phyloP scores from a whole-genome alignment of 2,113 vertebrate genomes.

The Prunella fulvescens region DNA sequence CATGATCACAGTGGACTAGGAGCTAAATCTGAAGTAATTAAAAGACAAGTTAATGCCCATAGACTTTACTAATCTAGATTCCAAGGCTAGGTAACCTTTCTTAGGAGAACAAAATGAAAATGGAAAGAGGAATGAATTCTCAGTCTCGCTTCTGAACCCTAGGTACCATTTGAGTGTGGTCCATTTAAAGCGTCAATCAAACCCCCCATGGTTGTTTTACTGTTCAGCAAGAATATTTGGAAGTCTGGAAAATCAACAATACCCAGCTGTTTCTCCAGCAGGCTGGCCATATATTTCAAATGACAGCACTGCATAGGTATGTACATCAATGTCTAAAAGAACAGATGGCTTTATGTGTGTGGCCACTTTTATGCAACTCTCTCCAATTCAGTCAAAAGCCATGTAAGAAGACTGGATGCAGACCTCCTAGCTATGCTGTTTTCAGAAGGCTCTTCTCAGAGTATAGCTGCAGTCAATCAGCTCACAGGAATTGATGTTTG shows the following conservation, averaged over 20 bases:
- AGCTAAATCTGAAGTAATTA: not conserved
- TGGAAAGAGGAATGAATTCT: not conserved
- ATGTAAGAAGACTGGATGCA: not conserved
- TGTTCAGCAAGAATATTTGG: constrained; percentile 13
- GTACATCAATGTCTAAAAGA: not conserved
- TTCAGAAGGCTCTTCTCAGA: not conserved
- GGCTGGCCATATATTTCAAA: not conserved
- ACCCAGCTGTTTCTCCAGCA: constrained; percentile 31
- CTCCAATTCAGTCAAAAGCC: not conserved
- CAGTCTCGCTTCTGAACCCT: not conserved
- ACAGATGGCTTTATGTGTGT: constrained; percentile 43
- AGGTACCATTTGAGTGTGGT: not conserved
- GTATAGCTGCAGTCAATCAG: not conserved
- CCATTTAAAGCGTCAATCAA: constrained; percentile 21
- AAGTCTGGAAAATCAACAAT: constrained; percentile 43
- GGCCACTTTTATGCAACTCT: not conserved
- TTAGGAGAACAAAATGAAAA: not conserved
- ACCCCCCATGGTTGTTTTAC: not conserved
- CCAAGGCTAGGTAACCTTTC: not conserved
- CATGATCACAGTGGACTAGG: not conserved
- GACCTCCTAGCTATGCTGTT: not conserved
- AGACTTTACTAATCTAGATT: not conserved
- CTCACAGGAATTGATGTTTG: not conserved
- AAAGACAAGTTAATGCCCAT: not conserved
- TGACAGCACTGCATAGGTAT: constrained; percentile 32